Percentiles rank a stretch among this genome's conserved stretches.
Conservation (phyloP, 2,113 vertebrate genomes). For the Python bivittatus region DNA sequence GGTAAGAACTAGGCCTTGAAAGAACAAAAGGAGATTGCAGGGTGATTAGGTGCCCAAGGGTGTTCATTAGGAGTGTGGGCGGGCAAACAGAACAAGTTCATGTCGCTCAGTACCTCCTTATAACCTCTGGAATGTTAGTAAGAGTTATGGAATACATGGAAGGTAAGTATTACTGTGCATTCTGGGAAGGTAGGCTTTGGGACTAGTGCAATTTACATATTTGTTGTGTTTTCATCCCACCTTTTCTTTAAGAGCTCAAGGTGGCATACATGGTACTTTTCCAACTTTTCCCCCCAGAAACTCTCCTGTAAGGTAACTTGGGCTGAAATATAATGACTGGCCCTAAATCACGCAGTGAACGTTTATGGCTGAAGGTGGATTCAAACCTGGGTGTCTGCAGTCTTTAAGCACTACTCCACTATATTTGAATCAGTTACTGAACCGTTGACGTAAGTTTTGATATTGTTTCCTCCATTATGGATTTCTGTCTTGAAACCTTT, state of each 20-base stretch:
- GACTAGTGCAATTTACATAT: not conserved
- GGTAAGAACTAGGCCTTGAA: conserved; percentile 17
- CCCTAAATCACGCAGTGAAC: not conserved
- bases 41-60: conserved; percentile 23
- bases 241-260: not conserved
- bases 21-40: conserved; percentile 38
- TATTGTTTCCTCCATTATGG: not conserved
- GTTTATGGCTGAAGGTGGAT: not conserved
- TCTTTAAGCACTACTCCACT: not conserved
- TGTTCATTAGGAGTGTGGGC: conserved; percentile 26
- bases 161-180: not conserved
- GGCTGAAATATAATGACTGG: not conserved
- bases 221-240: not conserved
- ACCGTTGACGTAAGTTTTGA: not conserved
- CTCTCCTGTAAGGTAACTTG: not conserved
- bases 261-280: not conserved
- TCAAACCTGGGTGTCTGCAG: not conserved
- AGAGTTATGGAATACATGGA: not conserved
- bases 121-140: conserved; percentile 8
- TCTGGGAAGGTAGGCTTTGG: not conserved
- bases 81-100: conserved; percentile 10
- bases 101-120: conserved; percentile 10
- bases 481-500: not conserved
- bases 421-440: not conserved
- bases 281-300: not conserved